phyloP scores from a whole-genome alignment of 2,797 vertebrate species.

The Sebastolobus alascanus region DNA sequence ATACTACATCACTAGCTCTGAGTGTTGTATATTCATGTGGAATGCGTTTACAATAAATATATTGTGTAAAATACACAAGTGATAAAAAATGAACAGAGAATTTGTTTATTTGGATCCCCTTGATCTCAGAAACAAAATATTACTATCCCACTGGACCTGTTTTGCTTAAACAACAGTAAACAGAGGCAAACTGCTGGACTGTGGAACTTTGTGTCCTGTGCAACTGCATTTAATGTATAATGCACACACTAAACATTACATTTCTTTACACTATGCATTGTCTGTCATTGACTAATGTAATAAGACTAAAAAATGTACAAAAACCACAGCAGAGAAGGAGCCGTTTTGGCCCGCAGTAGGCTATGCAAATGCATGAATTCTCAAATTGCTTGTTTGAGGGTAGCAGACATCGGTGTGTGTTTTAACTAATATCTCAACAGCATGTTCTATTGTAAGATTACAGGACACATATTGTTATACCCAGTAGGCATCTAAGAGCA shows the following conservation, averaged over 20 bases:
- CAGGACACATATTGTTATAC: conserved; percentile 30
- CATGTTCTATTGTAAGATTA: conserved; percentile 38
- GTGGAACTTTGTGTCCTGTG: not conserved
- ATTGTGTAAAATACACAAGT: not conserved
- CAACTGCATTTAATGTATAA: not conserved
- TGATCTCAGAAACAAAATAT: not conserved
- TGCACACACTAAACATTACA: not conserved
- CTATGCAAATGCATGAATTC: conserved; percentile 1
- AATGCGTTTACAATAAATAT: too few relatives aligned
- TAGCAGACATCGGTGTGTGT: conserved; percentile 5
- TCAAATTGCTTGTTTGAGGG: not conserved
- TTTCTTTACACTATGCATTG: not conserved
- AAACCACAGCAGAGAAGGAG: not conserved
- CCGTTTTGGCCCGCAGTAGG: not conserved
- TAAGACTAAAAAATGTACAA: not conserved
- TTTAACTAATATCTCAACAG: conserved; percentile 23
- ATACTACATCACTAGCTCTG: too few relatives aligned
- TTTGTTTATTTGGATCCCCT: not conserved
- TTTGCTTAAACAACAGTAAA: not conserved
- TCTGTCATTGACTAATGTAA: not conserved
- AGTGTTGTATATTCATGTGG: too few relatives aligned
- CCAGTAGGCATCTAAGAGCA: conserved; percentile 48
- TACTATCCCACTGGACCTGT: not conserved
- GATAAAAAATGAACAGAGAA: not conserved
- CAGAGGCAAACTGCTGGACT: not conserved